A percentile compares a stretch with the other conserved stretches of the same genome.
Conservation (phyloP, 2,797 vertebrate species). For the Aulostomus chinensis region DNA sequence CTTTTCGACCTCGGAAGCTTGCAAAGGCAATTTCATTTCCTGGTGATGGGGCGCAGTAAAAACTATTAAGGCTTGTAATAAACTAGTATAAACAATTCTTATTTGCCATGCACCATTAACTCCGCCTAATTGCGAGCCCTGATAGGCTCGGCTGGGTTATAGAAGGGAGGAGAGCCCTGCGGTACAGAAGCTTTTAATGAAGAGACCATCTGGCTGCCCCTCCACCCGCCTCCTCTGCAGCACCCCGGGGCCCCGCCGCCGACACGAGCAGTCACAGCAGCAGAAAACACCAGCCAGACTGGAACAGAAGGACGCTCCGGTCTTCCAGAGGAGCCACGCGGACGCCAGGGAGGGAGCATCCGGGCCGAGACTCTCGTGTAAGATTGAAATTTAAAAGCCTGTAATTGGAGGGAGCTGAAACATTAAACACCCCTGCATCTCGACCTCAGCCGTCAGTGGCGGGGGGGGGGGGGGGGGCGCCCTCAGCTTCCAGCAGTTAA, state of each 20-base stretch:
- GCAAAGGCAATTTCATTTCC: slow-evolving; percentile 77
- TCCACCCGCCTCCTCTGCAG: slow-evolving; percentile 14
- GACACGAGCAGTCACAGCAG: slow-evolving; percentile 37
- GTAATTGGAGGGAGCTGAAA: slow-evolving; percentile 5
- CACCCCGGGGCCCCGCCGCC: slow-evolving; percentile 39
- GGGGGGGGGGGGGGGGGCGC: too few species aligned
- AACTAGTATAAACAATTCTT: slow-evolving; percentile 78
- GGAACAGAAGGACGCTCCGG: slow-evolving; percentile 5
- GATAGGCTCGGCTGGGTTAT: slow-evolving; percentile 68
- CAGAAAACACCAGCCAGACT: slow-evolving; percentile 18
- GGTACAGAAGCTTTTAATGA: slow-evolving; percentile 73
- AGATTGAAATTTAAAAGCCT: slow-evolving; percentile 23
- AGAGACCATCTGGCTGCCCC: slow-evolving; percentile 70
- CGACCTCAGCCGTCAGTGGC: slow-evolving; percentile 15
- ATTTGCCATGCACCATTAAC: slow-evolving; percentile 78
- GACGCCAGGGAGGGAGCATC: too few species aligned
- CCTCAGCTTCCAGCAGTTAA: slow-evolving; percentile 8
- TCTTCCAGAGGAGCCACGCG: too few species aligned
- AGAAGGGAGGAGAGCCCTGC: slow-evolving; percentile 47
- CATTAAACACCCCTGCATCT: not conserved
- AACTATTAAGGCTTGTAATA: slow-evolving; percentile 80
- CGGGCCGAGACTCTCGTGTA: not conserved
- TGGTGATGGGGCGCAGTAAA: slow-evolving; percentile 68
- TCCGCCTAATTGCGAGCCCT: slow-evolving; percentile 67
- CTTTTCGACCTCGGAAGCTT: slow-evolving; percentile 67